Base-by-base conservation (phyloP, 1,140 invertebrate species). In the Drosophila persimilis region DNA sequence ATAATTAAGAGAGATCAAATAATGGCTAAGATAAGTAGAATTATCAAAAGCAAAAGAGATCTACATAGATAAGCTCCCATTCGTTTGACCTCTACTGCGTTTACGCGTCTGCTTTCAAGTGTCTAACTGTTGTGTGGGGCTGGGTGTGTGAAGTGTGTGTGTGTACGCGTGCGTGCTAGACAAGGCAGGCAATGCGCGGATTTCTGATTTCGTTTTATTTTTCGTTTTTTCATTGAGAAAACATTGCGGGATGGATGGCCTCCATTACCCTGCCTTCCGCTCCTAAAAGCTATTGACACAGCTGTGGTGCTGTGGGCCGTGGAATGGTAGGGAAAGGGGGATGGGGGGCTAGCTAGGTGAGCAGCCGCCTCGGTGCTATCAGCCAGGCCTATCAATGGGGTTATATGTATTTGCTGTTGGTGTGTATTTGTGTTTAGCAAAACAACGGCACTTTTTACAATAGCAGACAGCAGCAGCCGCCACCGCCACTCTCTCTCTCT, bases 371-470 rank as follows among this genome's bases (percentile, higher is more conserved):
- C n/a, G 59, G 59, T 24, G 66, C 45, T 72, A 65, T 64, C 62
- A 67, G 52, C 69, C 13, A 65, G 52, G 60, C 57, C 77, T 77
- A 77, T 77, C 81, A 85, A 85, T 86, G 83, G 81, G 73, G 67
- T 67, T 80, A 75, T 79, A 45, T 64, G 39, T 43, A 11, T 44
- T 22, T 39, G 31, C 39, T 53, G 57, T 65, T 31, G 41, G 35
- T 44, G 50, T 61, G 6, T 56, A 43, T 69, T 45, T 76, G 73
- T 62, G 70, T 51, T 74, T 58, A 56, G 55, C 60, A 70, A 73
- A 73, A 81, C 73, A 80, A 81, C 78, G 70, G 46, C 80, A 64
- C 57, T 77, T 69, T 74, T 54, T 72, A 48, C 50, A 65, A 64
- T 67, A 61, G 45, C 56, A 26, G 7, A 31, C 45, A 31, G 24